Conservation (phyloP, 2,797 vertebrate genomes). For the Amblyraja radiata region DNA sequence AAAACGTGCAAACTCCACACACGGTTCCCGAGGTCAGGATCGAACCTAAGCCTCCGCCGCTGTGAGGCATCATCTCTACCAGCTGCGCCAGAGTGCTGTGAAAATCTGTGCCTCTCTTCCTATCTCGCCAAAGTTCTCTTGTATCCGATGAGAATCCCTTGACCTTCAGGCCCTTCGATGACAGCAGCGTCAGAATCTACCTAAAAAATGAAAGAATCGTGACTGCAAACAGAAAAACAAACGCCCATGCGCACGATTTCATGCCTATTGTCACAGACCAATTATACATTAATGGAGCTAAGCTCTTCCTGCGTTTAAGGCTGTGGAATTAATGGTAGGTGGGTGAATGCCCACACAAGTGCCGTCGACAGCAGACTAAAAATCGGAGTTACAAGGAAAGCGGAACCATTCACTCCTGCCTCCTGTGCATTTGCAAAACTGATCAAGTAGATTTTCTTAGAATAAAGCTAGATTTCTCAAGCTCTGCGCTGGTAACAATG, state of each 20-base stretch:
- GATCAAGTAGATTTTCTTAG: background rate
- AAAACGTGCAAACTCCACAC: too few species aligned
- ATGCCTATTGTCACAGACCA: background rate
- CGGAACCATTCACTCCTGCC: background rate
- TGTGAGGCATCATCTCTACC: too few species aligned
- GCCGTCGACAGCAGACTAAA: background rate
- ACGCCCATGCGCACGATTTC: background rate
- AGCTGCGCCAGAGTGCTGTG: too few species aligned
- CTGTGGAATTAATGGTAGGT: background rate
- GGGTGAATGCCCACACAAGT: background rate
- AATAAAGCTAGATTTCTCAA: background rate
- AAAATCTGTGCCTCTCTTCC: background rate
- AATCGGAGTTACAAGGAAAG: background rate
- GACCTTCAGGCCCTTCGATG: background rate
- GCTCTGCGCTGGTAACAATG: background rate
- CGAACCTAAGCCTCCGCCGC: too few species aligned
- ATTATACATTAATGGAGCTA: background rate
- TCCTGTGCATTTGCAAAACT: background rate
- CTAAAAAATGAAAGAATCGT: background rate
- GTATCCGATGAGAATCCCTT: background rate
- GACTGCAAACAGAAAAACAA: background rate
- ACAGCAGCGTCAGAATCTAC: background rate
- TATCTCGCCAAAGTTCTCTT: background rate
- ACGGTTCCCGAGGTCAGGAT: too few species aligned
- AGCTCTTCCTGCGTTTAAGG: background rate